Conservation (phyloP, 2,888 invertebrate species). For the Melolontha melolontha region DNA sequence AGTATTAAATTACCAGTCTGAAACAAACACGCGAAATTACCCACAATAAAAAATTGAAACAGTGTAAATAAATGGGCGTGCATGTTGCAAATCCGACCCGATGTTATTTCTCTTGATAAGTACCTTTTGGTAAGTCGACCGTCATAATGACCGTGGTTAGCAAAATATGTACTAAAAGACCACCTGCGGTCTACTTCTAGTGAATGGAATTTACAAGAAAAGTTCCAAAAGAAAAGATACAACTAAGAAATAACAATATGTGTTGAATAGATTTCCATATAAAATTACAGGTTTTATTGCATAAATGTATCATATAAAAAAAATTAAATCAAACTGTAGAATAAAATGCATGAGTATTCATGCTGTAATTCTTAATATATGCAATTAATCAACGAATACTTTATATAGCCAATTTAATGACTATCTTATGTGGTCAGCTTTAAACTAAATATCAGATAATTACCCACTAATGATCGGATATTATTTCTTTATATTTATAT, state of each 20-base stretch:
- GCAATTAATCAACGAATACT: too few species aligned
- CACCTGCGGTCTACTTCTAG: slow-evolving; percentile 33
- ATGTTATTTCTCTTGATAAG: slow-evolving; percentile 36
- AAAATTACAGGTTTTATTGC: too few species aligned
- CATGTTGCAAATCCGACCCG: slow-evolving; percentile 25
- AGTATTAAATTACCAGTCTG: slow-evolving; percentile 31
- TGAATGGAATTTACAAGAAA: slow-evolving; percentile 29
- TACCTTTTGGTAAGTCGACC: slow-evolving; percentile 39
- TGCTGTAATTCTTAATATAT: too few species aligned
- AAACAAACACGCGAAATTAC: slow-evolving; percentile 12
- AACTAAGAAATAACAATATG: slow-evolving; percentile 5
- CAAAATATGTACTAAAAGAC: slow-evolving; percentile 28
- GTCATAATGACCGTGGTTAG: slow-evolving; percentile 36
- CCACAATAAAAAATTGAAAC: slow-evolving; percentile 20
- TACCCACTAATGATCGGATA: too few species aligned
- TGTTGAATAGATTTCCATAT: too few species aligned
- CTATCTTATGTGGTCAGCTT: too few species aligned
- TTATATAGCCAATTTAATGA: too few species aligned
- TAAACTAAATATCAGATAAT: too few species aligned
- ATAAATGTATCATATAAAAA: too few species aligned
- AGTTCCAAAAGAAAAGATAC: slow-evolving; percentile 3
- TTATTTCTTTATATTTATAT: too few species aligned
- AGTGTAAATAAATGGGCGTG: slow-evolving; percentile 33
- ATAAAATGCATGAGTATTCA: too few species aligned
- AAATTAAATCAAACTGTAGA: too few species aligned